Percentiles rank a stretch among this genome's conserved stretches.
phyloP scores from a whole-genome alignment of 2,888 invertebrate genomes.

The Orthosia gothica region DNA sequence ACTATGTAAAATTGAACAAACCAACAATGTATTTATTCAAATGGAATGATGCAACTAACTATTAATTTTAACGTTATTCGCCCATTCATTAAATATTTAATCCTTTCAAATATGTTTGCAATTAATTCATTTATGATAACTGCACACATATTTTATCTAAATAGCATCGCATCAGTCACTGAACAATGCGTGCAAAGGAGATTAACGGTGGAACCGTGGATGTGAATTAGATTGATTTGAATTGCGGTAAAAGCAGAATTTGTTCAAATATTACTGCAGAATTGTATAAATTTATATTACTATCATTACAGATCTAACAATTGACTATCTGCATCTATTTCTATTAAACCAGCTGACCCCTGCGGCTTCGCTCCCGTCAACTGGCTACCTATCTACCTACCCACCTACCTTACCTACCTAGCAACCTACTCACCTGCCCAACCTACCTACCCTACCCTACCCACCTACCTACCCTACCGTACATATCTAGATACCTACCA shows the following conservation, averaged over 20 bases:
- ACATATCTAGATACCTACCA: too few relatives aligned
- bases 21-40: not conserved
- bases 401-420: too few relatives aligned
- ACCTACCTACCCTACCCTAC: too few relatives aligned
- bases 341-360: too few relatives aligned
- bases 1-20: constrained; percentile 7
- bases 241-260: not conserved
- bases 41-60: not conserved
- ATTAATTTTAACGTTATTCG: constrained; percentile 12
- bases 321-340: not conserved
- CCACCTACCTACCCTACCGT: too few relatives aligned
- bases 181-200: not conserved
- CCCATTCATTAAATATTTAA: constrained; percentile 22
- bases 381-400: too few relatives aligned
- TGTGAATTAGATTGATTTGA: not conserved
- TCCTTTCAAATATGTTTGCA: constrained; percentile 5
- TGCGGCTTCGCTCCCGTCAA: too few relatives aligned
- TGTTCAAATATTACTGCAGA: too few relatives aligned
- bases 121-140: constrained; percentile 22
- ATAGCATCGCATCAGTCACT: not conserved
- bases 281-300: not conserved
- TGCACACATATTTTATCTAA: constrained; percentile 6
- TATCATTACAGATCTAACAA: not conserved
- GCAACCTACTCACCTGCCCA: too few relatives aligned
- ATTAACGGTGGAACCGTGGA: not conserved